Evolutionary conservation across 1,140 invertebrate species (phyloP).

Genomic region (Gryllus bimaculatus): DNA sequence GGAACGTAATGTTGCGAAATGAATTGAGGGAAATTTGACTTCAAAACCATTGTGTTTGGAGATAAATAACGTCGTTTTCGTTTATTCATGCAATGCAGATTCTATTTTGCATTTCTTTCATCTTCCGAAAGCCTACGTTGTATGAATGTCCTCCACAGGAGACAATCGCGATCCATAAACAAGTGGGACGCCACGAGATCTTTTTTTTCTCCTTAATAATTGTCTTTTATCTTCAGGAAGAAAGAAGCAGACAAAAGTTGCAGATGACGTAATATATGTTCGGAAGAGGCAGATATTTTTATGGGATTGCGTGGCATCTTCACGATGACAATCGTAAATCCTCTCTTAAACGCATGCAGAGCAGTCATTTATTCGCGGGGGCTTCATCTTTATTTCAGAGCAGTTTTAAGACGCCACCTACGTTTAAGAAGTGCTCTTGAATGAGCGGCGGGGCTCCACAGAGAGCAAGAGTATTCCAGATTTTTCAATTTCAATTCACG

Average conservation of each 20-base stretch:
- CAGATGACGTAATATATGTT: not conserved
- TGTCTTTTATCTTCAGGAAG: not conserved
- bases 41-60: not conserved
- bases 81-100: not conserved
- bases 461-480: not conserved
- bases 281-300: not conserved
- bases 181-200: not conserved
- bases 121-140: not conserved
- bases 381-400: not conserved
- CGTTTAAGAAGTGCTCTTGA: not conserved
- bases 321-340: not conserved
- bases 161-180: not conserved
- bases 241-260: not conserved
- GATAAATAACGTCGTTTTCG: not conserved
- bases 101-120: not conserved
- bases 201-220: not conserved
- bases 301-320: too few relatives aligned
- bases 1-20: too few relatives aligned
- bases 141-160: not conserved
- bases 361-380: not conserved
- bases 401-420: too few relatives aligned
- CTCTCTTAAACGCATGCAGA: not conserved
- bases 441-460: not conserved
- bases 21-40: too few relatives aligned
- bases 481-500: not conserved